Evolutionary conservation across 2,888 invertebrate species (phyloP), one percentile per base, ranked within the genome.

Genomic region (Ganaspis brasiliensis): DNA sequence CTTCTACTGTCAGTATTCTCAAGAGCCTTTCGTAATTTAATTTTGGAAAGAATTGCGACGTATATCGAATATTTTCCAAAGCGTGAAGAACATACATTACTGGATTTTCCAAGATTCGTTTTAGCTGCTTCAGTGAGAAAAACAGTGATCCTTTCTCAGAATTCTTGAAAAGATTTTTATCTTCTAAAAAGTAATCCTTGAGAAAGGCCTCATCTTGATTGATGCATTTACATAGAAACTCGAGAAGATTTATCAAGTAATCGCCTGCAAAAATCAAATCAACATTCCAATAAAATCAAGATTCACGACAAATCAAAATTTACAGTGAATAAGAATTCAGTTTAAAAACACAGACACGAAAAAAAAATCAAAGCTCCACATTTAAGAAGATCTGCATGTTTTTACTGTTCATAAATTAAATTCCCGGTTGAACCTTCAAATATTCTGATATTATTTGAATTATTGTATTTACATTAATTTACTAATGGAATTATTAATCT

Each of bases 131-230:
- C 88, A 96, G 96, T n/a, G 95, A 92, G 76, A 93, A 92, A 26
- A 94, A 89, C 1, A 96, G 86, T 45, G 94, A 92, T 35, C 94
- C 94, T 76, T 93, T 93, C 0, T 95, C 95, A 77, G 95, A 94
- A 83, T 94, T 94, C 88, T 95, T 94, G 79, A 97, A 94, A 72
- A 96, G 92, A 91, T 97, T 97, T 81, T 95, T 95, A 56, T 93
- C 93, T 71, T 93, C 93, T 72, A 97, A 93, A 88, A 97, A 97
- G 87, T 95, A 97, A 90, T 96, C 95, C 1, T 93, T 93, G 73
- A 97, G 92, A 9, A 52, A 79, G 0, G 90, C 90, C 57, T 93
- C 92, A 63, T 94, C 93, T 79, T 93, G 93, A 16, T 94, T 93
- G 82, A 97, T 93, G 72, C 93, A 92, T 0, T 92, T 88, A 85